Base-by-base conservation (phyloP, 2,113 vertebrate genomes). In the Saguinus imperator region DNA sequence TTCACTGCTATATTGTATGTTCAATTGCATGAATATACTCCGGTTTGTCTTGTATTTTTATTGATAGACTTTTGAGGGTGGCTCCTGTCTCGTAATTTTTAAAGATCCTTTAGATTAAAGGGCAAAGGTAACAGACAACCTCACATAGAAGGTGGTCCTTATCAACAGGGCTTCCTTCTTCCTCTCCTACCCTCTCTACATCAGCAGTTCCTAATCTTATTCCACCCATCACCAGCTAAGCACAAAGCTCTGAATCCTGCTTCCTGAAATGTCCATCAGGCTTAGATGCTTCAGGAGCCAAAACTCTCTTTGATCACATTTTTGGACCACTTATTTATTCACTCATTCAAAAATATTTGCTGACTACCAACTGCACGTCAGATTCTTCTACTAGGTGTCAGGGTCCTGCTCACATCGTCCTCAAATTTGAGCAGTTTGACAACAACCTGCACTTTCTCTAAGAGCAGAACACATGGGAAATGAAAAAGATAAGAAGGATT, bases 201-300 rank as follows among this genome's bases (percentile, higher is more conserved):
- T 4, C n/a, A 45, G 13, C 10, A 32, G 43, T 40, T 58, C 29
- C 43, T 75, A 77, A 35, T 55, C 10, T 23, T 55, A 35, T 32
- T 16, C 4, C n/a, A 58, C 5, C 20, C 11, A 2, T 58, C 8
- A 11, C 11, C 0, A 2, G 32, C n/a, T 29, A 48, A 58, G 5
- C 72, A 79, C 43, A 43, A 84, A 83, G 8, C 9, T 48, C n/a
- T 79, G 6, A 27, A 70, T 88, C 14, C 52, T 29, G 20, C 32
- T 50, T 87, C 57, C 40, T 77, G 48, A 57, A 94, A 70, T 18
- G 2, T 43, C 16, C 13, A 50, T 48, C 43, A 57, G 18, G 27
- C 6, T 9, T 35, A 20, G 37, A 11, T 58, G 8, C 37, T 8
- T 76, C 17, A 55, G 61, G 57, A 76, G 48, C 27, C 70, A 57